A percentile compares a stretch with the other conserved stretches of the same genome.
Evolutionary conservation across 2,797 vertebrate genomes (phyloP).

Genomic region (Chelmon rostratus): DNA sequence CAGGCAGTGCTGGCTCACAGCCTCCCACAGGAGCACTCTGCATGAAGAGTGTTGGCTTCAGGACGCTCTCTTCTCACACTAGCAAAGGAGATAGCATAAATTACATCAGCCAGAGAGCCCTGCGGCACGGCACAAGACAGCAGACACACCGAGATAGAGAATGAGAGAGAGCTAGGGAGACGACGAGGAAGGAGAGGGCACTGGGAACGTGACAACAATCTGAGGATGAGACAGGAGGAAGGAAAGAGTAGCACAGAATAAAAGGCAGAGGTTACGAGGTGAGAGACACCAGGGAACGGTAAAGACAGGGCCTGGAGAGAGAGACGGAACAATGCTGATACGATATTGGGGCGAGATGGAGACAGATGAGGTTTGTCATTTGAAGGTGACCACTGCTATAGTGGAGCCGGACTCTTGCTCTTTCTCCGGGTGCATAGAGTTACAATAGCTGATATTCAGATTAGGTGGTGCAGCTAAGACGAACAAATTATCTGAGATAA

Average conservation of each 20-base stretch:
- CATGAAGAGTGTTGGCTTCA: constrained; percentile 73
- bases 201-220: constrained; percentile 45
- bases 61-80: constrained; percentile 66
- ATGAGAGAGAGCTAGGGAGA: constrained; percentile 28
- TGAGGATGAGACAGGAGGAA: constrained; percentile 51
- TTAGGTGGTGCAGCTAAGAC: constrained; percentile 25
- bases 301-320: background rate
- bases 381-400: constrained; percentile 74
- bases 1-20: constrained; percentile 59
- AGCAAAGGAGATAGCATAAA: constrained; percentile 79
- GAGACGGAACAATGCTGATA: constrained; percentile 35
- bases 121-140: constrained; percentile 62
- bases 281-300: constrained; percentile 22
- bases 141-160: constrained; percentile 57
- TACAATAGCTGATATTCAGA: constrained; percentile 58
- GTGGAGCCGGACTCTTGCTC: constrained; percentile 18
- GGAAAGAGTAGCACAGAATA: constrained; percentile 16
- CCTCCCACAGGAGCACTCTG: constrained; percentile 79
- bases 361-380: constrained; percentile 64
- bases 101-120: constrained; percentile 78
- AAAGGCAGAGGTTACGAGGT: constrained; percentile 35
- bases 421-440: constrained; percentile 7
- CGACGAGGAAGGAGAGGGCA: constrained; percentile 30
- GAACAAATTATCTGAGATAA: constrained; percentile 51
- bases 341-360: constrained; percentile 37